phyloP scores from a whole-genome alignment of 2,888 invertebrate species.

The Torymus tubicola region DNA sequence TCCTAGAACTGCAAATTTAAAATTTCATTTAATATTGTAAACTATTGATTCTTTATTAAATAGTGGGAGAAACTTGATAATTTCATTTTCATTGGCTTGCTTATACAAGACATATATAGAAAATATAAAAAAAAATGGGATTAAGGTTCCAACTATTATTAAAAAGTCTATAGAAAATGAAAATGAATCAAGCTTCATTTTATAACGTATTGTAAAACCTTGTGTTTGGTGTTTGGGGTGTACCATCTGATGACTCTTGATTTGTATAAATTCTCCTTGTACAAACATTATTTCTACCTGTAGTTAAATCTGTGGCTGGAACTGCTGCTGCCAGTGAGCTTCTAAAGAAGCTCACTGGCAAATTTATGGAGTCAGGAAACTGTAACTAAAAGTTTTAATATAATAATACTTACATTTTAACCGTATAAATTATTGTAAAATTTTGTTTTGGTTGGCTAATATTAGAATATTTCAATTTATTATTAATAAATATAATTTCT shows the following conservation, averaged over 20 bases:
- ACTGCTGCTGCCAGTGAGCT: constrained; percentile 36
- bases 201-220: constrained; percentile 44
- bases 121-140: neutral
- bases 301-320: constrained; percentile 26
- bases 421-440: too few relatives aligned
- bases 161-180: constrained; percentile 15
- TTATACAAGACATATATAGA: constrained; percentile 8
- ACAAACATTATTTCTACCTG: constrained; percentile 38
- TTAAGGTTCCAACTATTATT: neutral
- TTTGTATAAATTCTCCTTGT: constrained; percentile 29
- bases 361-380: too few relatives aligned
- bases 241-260: constrained; percentile 16
- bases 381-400: too few relatives aligned
- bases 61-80: constrained; percentile 29
- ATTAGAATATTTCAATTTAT: too few relatives aligned
- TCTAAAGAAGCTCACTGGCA: constrained; percentile 41
- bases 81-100: constrained; percentile 41
- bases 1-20: constrained; percentile 42
- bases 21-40: neutral
- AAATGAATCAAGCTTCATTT: constrained; percentile 46
- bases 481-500: too few relatives aligned
- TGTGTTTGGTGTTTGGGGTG: constrained; percentile 36
- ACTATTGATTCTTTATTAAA: neutral
- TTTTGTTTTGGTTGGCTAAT: too few relatives aligned
- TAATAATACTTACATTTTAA: too few relatives aligned